phyloP scores from a whole-genome alignment of 2,797 vertebrate genomes.

The Chaetodon trifasciatus region DNA sequence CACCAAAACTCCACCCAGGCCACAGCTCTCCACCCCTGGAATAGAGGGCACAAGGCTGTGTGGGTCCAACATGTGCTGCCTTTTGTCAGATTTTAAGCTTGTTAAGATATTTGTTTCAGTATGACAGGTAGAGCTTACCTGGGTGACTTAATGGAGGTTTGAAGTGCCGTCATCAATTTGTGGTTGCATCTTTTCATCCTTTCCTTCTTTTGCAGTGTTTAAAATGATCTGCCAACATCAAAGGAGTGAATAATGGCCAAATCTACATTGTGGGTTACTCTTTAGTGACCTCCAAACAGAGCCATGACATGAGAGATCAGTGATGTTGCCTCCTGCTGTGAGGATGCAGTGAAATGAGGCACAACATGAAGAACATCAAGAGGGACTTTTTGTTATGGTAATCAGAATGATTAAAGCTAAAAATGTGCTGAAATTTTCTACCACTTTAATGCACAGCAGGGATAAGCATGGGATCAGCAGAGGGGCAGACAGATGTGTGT shows the following conservation, averaged over 20 bases:
- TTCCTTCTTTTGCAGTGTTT: not conserved
- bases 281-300: not conserved
- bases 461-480: constrained; percentile 25
- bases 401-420: constrained; percentile 26
- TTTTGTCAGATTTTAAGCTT: not conserved
- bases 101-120: not conserved
- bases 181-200: not conserved
- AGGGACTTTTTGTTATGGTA: constrained; percentile 7
- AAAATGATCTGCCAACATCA: not conserved
- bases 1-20: constrained; percentile 21
- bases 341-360: constrained; percentile 7
- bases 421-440: constrained; percentile 11
- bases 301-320: not conserved
- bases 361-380: constrained; percentile 12
- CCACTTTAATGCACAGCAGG: constrained; percentile 24
- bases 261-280: not conserved
- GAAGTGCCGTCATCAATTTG: not conserved
- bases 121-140: not conserved
- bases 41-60: not conserved
- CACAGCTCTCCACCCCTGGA: not conserved
- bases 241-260: not conserved
- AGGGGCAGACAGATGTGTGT: constrained; percentile 1
- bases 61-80: not conserved
- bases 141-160: not conserved
- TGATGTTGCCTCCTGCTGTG: constrained; percentile 16